A percentile compares a stretch with the other conserved stretches of the same genome.
These are phyloP conservation scores for Hypothenemus hampei DNA, from an alignment of 1,140 invertebrate species.

Conservation along the genomic window DNA sequence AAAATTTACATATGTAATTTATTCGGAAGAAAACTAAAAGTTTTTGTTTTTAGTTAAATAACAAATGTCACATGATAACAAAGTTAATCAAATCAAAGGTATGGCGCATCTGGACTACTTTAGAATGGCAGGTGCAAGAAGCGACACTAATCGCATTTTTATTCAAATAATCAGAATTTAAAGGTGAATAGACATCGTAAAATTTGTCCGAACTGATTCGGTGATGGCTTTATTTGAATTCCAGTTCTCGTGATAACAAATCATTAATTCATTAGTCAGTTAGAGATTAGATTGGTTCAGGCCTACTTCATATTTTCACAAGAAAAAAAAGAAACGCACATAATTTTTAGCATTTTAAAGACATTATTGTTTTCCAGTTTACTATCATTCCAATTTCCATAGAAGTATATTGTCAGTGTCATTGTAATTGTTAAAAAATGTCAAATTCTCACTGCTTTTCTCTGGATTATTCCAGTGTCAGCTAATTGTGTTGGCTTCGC, in stretches of 20 bases:
- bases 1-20: no score
- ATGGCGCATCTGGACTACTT: no score
- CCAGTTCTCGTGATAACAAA: background rate
- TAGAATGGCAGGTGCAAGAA: background rate
- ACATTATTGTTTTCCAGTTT: no score
- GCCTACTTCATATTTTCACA: no score
- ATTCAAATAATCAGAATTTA: conserved; percentile 7
- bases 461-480: background rate
- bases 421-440: background rate
- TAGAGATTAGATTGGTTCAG: background rate
- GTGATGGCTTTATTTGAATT: conserved; percentile 1
- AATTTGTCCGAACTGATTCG: conserved; percentile 4
- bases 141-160: conserved; percentile 6
- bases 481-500: background rate
- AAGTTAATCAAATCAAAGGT: background rate
- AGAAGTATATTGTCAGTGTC: no score
- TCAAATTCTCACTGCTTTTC: background rate
- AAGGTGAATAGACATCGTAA: conserved; percentile 4
- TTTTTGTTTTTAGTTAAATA: no score
- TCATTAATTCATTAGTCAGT: background rate
- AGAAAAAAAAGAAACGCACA: no score
- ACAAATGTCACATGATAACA: no score
- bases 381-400: no score
- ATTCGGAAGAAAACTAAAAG: no score
- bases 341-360: no score